phyloP scores from a whole-genome alignment of 2,888 invertebrate genomes.

The Ophioninae sp. region DNA sequence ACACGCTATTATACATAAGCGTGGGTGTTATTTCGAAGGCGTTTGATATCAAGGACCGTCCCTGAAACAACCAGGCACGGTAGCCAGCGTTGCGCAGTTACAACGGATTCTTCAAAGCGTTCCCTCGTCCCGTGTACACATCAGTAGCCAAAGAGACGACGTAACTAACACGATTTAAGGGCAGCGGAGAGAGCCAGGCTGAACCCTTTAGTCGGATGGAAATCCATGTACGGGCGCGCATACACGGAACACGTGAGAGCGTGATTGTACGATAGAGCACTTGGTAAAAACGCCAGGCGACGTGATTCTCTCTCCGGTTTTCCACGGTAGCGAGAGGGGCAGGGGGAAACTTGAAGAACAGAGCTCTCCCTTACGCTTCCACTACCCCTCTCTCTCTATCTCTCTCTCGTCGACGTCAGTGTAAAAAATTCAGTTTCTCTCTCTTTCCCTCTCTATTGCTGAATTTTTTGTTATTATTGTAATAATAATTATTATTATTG shows the following conservation, averaged over 20 bases:
- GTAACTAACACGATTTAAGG: constrained; percentile 15
- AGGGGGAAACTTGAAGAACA: constrained; percentile 39
- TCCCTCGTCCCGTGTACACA: constrained; percentile 1
- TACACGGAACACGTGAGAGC: constrained; percentile 14
- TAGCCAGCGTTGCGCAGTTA: not conserved
- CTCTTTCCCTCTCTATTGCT: not conserved
- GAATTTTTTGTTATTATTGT: too few relatives aligned
- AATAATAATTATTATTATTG: too few relatives aligned
- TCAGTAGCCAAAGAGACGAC: constrained; percentile 18
- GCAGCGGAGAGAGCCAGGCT: not conserved
- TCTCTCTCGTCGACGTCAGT: not conserved
- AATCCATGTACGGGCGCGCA: constrained; percentile 27
- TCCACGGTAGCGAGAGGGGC: constrained; percentile 5
- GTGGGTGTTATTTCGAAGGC: not conserved
- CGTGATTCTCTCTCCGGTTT: constrained; percentile 43
- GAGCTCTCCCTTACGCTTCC: too few relatives aligned
- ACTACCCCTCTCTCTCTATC: constrained; percentile 4
- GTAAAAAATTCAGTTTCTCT: not conserved
- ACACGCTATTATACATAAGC: not conserved
- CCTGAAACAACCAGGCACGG: not conserved
- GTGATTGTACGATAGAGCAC: constrained; percentile 48
- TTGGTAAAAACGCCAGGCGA: constrained; percentile 49
- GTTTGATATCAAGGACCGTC: not conserved
- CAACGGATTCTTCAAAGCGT: not conserved
- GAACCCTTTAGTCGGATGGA: constrained; percentile 19